Conservation (phyloP, 1,140 invertebrate genomes). For the Drosophila kanapiae region DNA sequence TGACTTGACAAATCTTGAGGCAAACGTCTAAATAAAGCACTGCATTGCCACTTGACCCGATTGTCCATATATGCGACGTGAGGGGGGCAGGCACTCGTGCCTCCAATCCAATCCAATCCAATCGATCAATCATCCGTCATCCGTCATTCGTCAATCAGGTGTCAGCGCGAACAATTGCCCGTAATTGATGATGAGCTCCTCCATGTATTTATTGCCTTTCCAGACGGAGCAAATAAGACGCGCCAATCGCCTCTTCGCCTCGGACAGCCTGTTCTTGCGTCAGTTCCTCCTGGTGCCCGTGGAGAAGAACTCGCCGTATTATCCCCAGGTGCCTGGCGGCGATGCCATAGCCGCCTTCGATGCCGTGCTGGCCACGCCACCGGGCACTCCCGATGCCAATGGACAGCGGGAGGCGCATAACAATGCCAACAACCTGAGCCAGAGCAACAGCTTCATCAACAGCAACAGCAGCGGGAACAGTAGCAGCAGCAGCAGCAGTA, state of each 20-base stretch:
- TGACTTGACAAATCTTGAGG: slow-evolving; percentile 15
- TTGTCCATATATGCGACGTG: slow-evolving; percentile 25
- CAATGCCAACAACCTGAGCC: slow-evolving; percentile 64
- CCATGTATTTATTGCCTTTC: slow-evolving; percentile 44
- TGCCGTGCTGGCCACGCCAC: slow-evolving; percentile 58
- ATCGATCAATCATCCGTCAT: slow-evolving; percentile 49
- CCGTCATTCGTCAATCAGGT: slow-evolving; percentile 37
- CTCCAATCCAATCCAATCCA: slow-evolving; percentile 46
- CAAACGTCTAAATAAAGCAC: slow-evolving; percentile 13
- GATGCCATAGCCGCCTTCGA: slow-evolving; percentile 53
- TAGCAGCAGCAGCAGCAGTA: slow-evolving; percentile 71
- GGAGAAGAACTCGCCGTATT: slow-evolving; percentile 87
- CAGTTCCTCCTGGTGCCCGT: slow-evolving; percentile 93
- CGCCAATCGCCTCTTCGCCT: slow-evolving; percentile 94
- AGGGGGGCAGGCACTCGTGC: slow-evolving; percentile 22
- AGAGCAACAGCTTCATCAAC: slow-evolving; percentile 54
- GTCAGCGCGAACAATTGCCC: slow-evolving; percentile 46
- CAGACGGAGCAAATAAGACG: slow-evolving; percentile 96
- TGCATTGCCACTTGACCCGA: slow-evolving; percentile 37
- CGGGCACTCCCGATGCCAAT: slow-evolving; percentile 68
- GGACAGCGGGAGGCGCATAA: slow-evolving; percentile 65
- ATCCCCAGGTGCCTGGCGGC: slow-evolving; percentile 84
- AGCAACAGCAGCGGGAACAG: slow-evolving; percentile 56
- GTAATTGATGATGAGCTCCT: slow-evolving; percentile 62
- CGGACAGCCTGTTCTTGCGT: slow-evolving; percentile 94